These are phyloP conservation scores for Darevskia mixta DNA, from an alignment of 2,797 vertebrate species.

Conservation along the genomic window DNA sequence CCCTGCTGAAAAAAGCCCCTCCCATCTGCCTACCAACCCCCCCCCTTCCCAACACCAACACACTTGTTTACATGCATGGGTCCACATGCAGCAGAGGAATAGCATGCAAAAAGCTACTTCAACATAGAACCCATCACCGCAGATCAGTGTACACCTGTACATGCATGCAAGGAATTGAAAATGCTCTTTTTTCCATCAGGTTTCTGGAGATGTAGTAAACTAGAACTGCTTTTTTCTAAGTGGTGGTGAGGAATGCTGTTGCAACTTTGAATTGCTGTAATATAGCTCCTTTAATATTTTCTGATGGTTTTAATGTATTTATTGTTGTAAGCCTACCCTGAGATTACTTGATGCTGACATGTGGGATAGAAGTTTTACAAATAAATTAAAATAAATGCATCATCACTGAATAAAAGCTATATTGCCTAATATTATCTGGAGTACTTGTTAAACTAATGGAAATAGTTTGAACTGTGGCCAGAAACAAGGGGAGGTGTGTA, in stretches of 20 bases:
- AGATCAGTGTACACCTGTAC: neutral
- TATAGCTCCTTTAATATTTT: neutral
- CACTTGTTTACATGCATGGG: neutral
- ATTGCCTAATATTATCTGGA: neutral
- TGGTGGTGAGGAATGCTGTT: too few relatives aligned
- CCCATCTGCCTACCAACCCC: neutral
- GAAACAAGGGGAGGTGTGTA: neutral
- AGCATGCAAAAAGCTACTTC: constrained; percentile 24
- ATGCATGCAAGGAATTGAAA: neutral
- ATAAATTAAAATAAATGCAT: neutral
- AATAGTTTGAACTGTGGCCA: neutral
- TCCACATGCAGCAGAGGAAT: neutral
- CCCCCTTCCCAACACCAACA: too few relatives aligned
- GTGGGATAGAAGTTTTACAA: neutral
- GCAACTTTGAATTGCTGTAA: too few relatives aligned
- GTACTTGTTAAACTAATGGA: neutral
- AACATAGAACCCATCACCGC: neutral
- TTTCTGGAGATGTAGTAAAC: too few relatives aligned
- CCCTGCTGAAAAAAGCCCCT: neutral
- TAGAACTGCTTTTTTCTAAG: too few relatives aligned
- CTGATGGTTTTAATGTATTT: neutral
- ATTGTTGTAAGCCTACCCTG: neutral
- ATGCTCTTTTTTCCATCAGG: too few relatives aligned
- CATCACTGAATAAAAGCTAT: neutral
- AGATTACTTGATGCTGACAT: neutral